A percentile compares a stretch with the other conserved stretches of the same genome.
phyloP scores from a whole-genome alignment of 2,888 invertebrate species.

The Cantharis flavilabris region DNA sequence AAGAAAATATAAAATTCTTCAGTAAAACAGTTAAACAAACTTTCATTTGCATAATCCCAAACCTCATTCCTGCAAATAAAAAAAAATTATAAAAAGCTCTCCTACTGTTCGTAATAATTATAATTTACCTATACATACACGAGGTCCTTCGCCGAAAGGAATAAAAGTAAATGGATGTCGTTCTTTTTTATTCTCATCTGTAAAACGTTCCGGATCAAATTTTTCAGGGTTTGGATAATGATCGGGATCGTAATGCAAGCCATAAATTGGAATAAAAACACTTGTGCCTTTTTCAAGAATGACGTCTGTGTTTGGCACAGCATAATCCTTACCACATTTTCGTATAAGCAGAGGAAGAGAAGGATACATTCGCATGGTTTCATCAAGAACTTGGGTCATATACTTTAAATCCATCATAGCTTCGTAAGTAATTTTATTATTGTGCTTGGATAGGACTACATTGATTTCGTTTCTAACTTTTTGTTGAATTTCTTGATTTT shows the following conservation, averaged over 20 bases:
- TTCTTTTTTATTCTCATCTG: conserved; percentile 32
- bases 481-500: conserved; percentile 53
- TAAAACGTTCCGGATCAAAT: conserved; percentile 49
- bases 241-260: conserved; percentile 45
- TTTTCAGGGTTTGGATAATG: conserved; percentile 45
- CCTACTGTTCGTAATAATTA: not conserved
- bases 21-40: conserved; percentile 27
- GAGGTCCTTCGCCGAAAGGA: conserved; percentile 38
- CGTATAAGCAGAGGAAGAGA: conserved; percentile 41
- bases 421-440: conserved; percentile 52
- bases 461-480: conserved; percentile 53
- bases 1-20: conserved; percentile 22
- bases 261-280: conserved; percentile 38
- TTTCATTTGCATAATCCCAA: conserved; percentile 34
- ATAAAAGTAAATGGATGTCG: conserved; percentile 36
- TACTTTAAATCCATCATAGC: conserved; percentile 55
- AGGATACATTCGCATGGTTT: conserved; percentile 49
- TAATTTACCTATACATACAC: conserved; percentile 24
- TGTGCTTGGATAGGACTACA: conserved; percentile 40
- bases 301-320: conserved; percentile 35
- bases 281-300: conserved; percentile 34
- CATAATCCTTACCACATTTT: conserved; percentile 38
- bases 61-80: conserved; percentile 26
- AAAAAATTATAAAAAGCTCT: too few species aligned
- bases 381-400: conserved; percentile 54